These are phyloP conservation scores for Pantelozetes paolii DNA, from an alignment of 2,888 invertebrate genomes.

Conservation along the genomic window DNA sequence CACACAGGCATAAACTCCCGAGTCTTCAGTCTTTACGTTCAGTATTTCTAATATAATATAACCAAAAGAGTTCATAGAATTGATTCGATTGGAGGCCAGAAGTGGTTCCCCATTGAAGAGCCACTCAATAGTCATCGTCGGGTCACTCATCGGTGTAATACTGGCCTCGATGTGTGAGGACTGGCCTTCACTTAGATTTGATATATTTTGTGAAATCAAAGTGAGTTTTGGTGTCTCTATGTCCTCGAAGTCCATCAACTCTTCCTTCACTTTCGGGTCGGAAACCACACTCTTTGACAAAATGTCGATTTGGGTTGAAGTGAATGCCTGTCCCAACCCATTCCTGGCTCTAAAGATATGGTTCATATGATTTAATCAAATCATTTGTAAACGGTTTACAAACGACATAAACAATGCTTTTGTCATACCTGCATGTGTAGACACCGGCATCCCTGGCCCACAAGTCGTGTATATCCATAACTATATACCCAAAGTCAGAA, in stretches of 20 bases:
- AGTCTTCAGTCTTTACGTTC: constrained; percentile 81
- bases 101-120: constrained; percentile 73
- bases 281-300: constrained; percentile 65
- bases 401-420: too few species aligned
- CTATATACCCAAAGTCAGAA: constrained; percentile 95
- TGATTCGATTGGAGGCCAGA: constrained; percentile 84
- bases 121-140: constrained; percentile 92
- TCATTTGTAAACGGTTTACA: too few species aligned
- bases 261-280: constrained; percentile 57
- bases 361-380: too few species aligned
- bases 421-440: constrained; percentile 78
- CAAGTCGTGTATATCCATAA: constrained; percentile 88
- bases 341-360: constrained; percentile 84
- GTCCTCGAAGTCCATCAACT: constrained; percentile 62
- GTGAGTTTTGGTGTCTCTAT: constrained; percentile 83
- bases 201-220: constrained; percentile 72
- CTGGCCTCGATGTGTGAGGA: constrained; percentile 97
- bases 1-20: constrained; percentile 79
- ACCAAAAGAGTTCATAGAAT: constrained; percentile 88
- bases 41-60: constrained; percentile 91
- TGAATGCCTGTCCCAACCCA: constrained; percentile 82
- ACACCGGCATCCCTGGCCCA: constrained; percentile 91
- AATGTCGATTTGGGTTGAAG: constrained; percentile 65
- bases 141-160: constrained; percentile 79
- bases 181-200: constrained; percentile 82